A percentile compares a stretch with the other conserved stretches of the same genome.
phyloP scores from a whole-genome alignment of 2,113 vertebrate species.

The Amphiprion ocellaris region DNA sequence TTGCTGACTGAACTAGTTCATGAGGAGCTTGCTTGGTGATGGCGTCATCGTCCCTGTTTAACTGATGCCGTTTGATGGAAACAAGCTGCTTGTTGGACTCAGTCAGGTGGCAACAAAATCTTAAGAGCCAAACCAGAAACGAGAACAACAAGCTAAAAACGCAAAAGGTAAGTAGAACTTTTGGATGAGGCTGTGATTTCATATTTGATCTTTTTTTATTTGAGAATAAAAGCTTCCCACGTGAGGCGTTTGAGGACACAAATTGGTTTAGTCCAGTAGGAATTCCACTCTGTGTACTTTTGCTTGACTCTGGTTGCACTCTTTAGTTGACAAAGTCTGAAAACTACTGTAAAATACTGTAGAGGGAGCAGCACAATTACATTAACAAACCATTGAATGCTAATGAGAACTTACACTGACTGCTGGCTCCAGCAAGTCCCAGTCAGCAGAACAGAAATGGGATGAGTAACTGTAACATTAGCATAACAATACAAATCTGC shows the following conservation, averaged over 20 bases:
- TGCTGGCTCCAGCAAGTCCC: constrained; percentile 44
- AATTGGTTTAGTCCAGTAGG: not conserved
- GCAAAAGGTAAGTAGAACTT: not conserved
- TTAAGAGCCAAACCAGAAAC: constrained; percentile 10
- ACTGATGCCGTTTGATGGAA: constrained; percentile 66
- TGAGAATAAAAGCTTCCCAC: not conserved
- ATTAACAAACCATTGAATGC: constrained; percentile 47
- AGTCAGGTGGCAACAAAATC: constrained; percentile 44
- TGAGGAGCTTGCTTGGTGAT: constrained; percentile 39
- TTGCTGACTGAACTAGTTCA: constrained; percentile 76
- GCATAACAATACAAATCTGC: constrained; percentile 64
- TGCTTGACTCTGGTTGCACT: not conserved
- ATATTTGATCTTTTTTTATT: not conserved
- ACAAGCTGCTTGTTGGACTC: constrained; percentile 64
- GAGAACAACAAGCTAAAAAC: not conserved
- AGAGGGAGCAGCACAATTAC: constrained; percentile 36
- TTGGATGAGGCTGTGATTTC: not conserved
- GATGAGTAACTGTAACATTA: constrained; percentile 49
- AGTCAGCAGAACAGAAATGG: constrained; percentile 64
- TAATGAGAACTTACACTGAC: constrained; percentile 47
- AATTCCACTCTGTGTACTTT: not conserved
- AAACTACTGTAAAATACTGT: constrained; percentile 29
- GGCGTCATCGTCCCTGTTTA: constrained; percentile 60
- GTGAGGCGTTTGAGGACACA: not conserved
- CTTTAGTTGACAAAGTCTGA: constrained; percentile 28